Evolutionary conservation across 1,140 invertebrate species (phyloP), one percentile per base, ranked within the genome.

Genomic region (Eulimnadia texana): DNA sequence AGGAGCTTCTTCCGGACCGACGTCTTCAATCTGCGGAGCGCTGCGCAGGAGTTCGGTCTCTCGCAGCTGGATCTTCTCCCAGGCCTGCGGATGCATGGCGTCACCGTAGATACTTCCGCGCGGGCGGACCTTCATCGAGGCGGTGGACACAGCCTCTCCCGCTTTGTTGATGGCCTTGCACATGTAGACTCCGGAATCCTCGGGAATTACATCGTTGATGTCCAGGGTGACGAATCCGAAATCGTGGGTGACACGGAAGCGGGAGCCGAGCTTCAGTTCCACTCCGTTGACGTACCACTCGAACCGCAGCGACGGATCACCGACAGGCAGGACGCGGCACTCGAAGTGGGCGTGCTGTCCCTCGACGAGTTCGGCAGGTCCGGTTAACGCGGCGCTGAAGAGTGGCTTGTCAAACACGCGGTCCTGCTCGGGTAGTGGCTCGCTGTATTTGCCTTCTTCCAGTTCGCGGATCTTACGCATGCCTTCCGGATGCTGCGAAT

Each of bases 211-310:
- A 19, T 86, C 85, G 67, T 84, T 82, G 54, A 96, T 93, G 68
- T 96, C 91, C 67, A 96, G 73, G 0, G 90, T 94, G 2, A 95
- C 88, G 71, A 90, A 93, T 52, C 93, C 93, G 74, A 96, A 96
- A 70, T 95, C 92, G 69, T 94, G 86, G 59, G 82, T 92, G 10
- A 88, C 86, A 64, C 85, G 85, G 76, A 93, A 86, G 60, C 91
- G 79, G 59, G 90, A 90, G 68, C 85, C 83, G 82, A 90, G 84
- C 79, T 93, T 86, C 58, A 93, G 76, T 78, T 91, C 86, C 19
- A 92, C 81, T 65, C 92, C 93, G 71, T 97, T 96, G 52, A 93
- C 84, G 68, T 86, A 94, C 93, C 93, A 97, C 73, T 95, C 89
- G 66, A 93, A 93, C 68, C 83, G 79, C 50, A 96, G 74, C 66